Evolutionary conservation across 2,888 invertebrate genomes (phyloP), one percentile per base, ranked within the genome.

Genomic region (Tryphoninae sp.): DNA sequence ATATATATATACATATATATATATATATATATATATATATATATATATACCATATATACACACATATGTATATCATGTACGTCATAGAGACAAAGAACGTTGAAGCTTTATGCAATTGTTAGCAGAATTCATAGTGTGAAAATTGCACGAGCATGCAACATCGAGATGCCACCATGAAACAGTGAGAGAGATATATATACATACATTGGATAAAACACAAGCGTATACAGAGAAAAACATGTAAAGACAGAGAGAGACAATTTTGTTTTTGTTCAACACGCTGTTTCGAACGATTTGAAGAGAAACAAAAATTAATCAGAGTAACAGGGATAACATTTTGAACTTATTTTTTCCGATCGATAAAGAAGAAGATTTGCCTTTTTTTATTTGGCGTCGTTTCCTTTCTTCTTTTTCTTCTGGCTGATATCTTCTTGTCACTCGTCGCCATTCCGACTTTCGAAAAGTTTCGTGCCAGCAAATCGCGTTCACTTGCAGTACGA

Each of bases 131-230:
- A 55, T 45, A 42, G 42, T 40, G 45, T 33, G 33, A 58, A 61
- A 71, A 69, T 71, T 75, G 78, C 58, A 75, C 72, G 69, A 71
- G 33, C 81, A 81, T 81, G 81, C 81, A 80, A 82, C 80, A 82
- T 80, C 62, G 62, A 80, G 67, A 45, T 77, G 73, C 42, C 75
- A 61, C 23, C 78, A 49, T 67, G 64, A 71, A 78, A 81, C 65
- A 78, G 64, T 73, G 78, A 72, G 64, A 81, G 72, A 76, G 58
- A 72, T 16, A 79, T 65, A 79, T 65, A 61, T 61, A 61, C 40
- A 9, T 49, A 53, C 19, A 73, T 49, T 19, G 62, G 61, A 59
- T 61, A 64, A 42, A 62, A 42, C 33, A 51, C 67, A 33, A 33
- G 33, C 33, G 33, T 33, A 33, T 33, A 33, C 33, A 6, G 33